Percentiles rank a stretch among this genome's conserved stretches.
Conservation (phyloP, 2,888 invertebrate genomes). For the Eilema sororculum region DNA sequence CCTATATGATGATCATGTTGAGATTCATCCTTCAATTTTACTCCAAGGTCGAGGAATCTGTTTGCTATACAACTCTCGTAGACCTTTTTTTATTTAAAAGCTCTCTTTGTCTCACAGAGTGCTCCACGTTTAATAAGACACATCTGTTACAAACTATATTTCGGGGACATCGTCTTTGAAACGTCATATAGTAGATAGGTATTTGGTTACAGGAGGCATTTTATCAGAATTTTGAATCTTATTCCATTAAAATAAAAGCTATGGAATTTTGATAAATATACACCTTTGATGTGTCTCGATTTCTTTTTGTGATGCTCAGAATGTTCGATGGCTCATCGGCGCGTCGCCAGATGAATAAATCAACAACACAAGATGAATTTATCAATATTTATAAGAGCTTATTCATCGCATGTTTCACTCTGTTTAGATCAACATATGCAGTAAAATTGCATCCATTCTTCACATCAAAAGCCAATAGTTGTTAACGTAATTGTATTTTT, state of each 20-base stretch:
- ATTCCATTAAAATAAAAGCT: slow-evolving; percentile 28
- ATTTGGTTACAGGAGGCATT: slow-evolving; percentile 58
- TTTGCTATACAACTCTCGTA: slow-evolving; percentile 50
- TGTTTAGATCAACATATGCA: neutral
- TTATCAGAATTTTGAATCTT: slow-evolving; percentile 45
- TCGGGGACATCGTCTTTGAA: slow-evolving; percentile 61
- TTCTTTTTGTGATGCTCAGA: slow-evolving; percentile 42
- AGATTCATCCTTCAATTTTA: slow-evolving; percentile 41
- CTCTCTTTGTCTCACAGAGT: slow-evolving; percentile 61
- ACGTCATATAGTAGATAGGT: slow-evolving; percentile 66
- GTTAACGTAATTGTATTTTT: no score
- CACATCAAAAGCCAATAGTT: neutral
- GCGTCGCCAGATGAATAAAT: slow-evolving; percentile 48
- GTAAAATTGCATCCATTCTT: neutral
- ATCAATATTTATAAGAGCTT: slow-evolving; percentile 51
- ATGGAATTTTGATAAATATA: slow-evolving; percentile 28
- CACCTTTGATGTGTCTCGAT: slow-evolving; percentile 51
- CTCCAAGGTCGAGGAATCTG: slow-evolving; percentile 50
- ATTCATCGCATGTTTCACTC: slow-evolving; percentile 37
- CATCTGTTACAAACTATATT: slow-evolving; percentile 74
- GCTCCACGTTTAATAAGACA: slow-evolving; percentile 65
- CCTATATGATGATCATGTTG: slow-evolving; percentile 29
- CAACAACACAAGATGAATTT: slow-evolving; percentile 32
- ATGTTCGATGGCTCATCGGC: slow-evolving; percentile 49
- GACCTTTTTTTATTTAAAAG: slow-evolving; percentile 61